phyloP scores from a whole-genome alignment of 2,113 vertebrate genomes.

The Aegotheles bennettii region DNA sequence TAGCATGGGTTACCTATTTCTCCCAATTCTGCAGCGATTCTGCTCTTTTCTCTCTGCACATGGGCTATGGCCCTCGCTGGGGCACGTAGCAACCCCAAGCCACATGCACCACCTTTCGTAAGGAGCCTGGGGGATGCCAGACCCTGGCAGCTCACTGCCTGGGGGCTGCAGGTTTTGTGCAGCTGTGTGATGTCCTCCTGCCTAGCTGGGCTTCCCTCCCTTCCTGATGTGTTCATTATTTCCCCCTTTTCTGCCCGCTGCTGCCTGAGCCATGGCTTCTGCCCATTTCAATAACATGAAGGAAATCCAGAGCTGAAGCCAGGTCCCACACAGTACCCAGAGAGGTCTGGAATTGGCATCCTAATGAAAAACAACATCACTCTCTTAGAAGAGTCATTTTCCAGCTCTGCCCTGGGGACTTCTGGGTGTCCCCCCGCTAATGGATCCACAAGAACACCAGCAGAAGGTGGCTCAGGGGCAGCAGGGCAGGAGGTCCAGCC shows the following conservation, averaged over 20 bases:
- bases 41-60: not conserved
- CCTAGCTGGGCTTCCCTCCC: not conserved
- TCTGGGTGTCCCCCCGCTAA: not conserved
- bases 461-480: not conserved
- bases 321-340: not conserved
- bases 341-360: not conserved
- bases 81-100: not conserved
- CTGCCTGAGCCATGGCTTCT: not conserved
- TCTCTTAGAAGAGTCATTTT: not conserved
- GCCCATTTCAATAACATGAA: not conserved
- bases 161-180: not conserved
- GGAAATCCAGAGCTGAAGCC: not conserved
- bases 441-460: rapidly evolving
- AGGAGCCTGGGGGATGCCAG: not conserved
- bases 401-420: not conserved
- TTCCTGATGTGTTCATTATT: not conserved
- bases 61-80: not conserved
- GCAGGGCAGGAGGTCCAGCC: not conserved
- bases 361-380: not conserved
- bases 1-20: rapidly evolving
- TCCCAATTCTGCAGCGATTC: not conserved
- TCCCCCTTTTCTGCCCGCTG: not conserved
- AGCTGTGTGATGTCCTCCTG: not conserved
- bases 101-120: not conserved
- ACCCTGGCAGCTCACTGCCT: not conserved